Evolutionary conservation across 2,888 invertebrate genomes (phyloP), one percentile per base, ranked within the genome.

Genomic region (Heterodera filipjevi): DNA sequence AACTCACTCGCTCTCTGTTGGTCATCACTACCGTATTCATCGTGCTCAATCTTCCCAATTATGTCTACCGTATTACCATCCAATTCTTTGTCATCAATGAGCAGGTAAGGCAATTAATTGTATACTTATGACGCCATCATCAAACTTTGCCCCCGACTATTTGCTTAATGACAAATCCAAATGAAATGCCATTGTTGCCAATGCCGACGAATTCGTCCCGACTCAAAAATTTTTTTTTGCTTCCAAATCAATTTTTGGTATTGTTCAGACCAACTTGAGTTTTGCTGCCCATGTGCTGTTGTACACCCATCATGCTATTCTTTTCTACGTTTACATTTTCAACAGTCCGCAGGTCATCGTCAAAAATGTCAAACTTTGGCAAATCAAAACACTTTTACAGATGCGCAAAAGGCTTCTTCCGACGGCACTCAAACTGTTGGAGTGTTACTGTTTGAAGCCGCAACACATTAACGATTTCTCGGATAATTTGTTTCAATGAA

Each of bases 251-350:
- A n/a, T n/a, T n/a, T n/a, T n/a, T n/a, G n/a, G n/a, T n/a, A n/a
- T n/a, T n/a, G n/a, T 84, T 79, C 76, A 82, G 82, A 73, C 72
- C 10, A 81, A 79, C 22, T 39, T 80, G n/a, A 84, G 85, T 1
- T 79, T 86, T 22, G 76, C 83, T 12, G 86, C 86, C 35, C 86
- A 87, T 77, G 82, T 86, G 1, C 83, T 87, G 53, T 82, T 86
- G 64, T 87, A 87, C 83, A 85, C 87, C 16, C 87, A 87, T 77
- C 87, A 87, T 77, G 87, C 87, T 19, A 81, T 85, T 76, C 81
- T 87, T 19, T 87, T 87, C 83, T 87, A 87, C 78, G 74, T 87
- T 32, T 87, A 87, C 82, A 87, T 87, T 44, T 87, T 87, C 82
- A 87, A 88, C 75, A 85, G 85, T 6, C 87, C 87, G 14, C 87